Evolutionary conservation across 2,113 vertebrate species (phyloP).

Genomic region (Colinus virginianus): DNA sequence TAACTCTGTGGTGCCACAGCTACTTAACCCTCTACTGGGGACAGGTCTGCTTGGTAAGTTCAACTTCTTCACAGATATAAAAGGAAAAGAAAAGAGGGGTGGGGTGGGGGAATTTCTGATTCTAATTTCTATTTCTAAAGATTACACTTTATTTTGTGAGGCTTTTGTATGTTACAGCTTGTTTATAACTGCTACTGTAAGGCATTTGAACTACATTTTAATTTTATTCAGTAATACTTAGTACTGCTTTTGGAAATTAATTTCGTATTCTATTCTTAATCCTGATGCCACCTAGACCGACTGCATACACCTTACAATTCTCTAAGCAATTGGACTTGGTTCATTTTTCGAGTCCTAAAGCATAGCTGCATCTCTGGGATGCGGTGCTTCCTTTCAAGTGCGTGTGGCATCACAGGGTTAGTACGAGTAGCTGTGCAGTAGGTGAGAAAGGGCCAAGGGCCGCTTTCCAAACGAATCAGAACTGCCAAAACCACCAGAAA

Average conservation of each 20-base stretch:
- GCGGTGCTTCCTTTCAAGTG: background rate
- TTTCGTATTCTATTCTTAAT: constrained; percentile 28
- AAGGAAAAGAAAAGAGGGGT: constrained; percentile 9
- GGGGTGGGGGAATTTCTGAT: constrained; percentile 50
- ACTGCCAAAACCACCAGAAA: constrained; percentile 4
- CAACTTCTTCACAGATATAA: constrained; percentile 74
- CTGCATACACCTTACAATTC: background rate
- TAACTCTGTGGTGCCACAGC: constrained; percentile 84
- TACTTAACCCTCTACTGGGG: constrained; percentile 86
- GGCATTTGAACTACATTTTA: background rate
- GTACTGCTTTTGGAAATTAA: constrained; percentile 4
- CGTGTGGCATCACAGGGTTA: constrained; percentile 78
- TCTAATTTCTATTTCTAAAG: constrained; percentile 62
- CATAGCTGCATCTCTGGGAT: constrained; percentile 43
- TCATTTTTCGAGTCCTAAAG: constrained; percentile 22
- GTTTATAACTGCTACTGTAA: background rate
- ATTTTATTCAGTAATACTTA: background rate
- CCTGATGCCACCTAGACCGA: constrained; percentile 71
- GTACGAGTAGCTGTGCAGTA: constrained; percentile 65
- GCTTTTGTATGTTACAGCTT: constrained; percentile 63
- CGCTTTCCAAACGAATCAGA: background rate
- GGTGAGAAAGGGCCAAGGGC: background rate
- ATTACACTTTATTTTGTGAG: constrained; percentile 62
- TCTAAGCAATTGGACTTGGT: constrained; percentile 28
- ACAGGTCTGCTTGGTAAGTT: constrained; percentile 85